Conservation (phyloP, 2,888 invertebrate species). For the Patella caerulea region DNA sequence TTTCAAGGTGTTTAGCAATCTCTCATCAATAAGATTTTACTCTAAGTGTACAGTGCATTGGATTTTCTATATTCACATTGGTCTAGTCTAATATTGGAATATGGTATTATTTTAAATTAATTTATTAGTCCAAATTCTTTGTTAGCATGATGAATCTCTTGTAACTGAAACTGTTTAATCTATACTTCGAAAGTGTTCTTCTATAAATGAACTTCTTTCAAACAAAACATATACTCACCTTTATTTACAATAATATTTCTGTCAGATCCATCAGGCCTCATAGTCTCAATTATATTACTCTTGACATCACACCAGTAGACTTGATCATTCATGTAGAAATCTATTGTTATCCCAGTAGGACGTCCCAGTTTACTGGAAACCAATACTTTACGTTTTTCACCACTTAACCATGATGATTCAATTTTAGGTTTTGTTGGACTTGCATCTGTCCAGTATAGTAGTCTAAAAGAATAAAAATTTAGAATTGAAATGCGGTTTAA, state of each 20-base stretch:
- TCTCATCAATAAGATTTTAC: too few relatives aligned
- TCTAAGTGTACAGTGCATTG: too few relatives aligned
- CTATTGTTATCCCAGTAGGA: conserved; percentile 91
- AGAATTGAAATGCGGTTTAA: background rate
- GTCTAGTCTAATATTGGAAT: too few relatives aligned
- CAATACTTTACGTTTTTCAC: conserved; percentile 84
- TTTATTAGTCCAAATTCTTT: too few relatives aligned
- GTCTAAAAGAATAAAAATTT: conserved; percentile 73
- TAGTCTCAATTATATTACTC: conserved; percentile 67
- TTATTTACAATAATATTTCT: conserved; percentile 52
- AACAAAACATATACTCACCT: conserved; percentile 30
- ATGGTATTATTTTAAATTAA: too few relatives aligned
- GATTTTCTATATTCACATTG: too few relatives aligned
- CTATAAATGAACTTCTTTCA: background rate
- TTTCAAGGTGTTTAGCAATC: too few relatives aligned
- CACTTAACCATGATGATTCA: conserved; percentile 97
- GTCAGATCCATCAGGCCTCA: conserved; percentile 66
- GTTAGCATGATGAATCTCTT: too few relatives aligned
- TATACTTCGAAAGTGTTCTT: too few relatives aligned
- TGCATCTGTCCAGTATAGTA: conserved; percentile 94
- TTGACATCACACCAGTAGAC: conserved; percentile 98
- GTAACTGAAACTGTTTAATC: too few relatives aligned
- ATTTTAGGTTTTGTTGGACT: conserved; percentile 89
- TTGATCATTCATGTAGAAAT: conserved; percentile 81
- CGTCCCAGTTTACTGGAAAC: conserved; percentile 80